These are phyloP conservation scores for Rhogogaster chlorosoma DNA, from an alignment of 2,888 invertebrate genomes.

Conservation along the genomic window DNA sequence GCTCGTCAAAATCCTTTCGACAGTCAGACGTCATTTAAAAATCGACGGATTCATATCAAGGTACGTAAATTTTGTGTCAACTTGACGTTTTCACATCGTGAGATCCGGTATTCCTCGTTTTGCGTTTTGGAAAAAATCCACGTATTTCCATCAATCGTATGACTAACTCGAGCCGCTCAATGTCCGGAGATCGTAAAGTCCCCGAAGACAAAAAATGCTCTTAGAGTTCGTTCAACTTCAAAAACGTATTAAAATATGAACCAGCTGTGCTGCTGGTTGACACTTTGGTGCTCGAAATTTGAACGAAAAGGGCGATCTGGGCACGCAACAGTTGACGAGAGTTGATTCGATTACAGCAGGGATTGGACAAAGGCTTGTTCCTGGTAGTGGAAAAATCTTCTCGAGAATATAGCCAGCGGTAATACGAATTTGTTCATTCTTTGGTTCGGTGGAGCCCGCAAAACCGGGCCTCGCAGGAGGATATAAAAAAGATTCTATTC, in stretches of 20 bases:
- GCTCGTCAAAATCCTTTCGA: conserved; percentile 15
- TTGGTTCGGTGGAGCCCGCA: background rate
- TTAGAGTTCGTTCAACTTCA: background rate
- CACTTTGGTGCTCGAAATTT: background rate
- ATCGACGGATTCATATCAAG: background rate
- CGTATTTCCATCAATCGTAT: background rate
- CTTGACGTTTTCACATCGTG: background rate
- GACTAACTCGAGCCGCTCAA: background rate
- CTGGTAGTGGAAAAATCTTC: conserved; percentile 6
- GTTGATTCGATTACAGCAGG: conserved; percentile 23
- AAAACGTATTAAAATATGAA: background rate
- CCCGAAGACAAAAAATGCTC: background rate
- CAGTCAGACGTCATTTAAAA: background rate
- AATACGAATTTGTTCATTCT: background rate
- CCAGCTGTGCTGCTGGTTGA: background rate
- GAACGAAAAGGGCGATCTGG: conserved; percentile 11
- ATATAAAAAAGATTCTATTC: background rate
- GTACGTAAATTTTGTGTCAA: background rate
- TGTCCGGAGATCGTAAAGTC: background rate
- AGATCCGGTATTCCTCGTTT: background rate
- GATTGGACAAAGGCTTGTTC: conserved; percentile 29
- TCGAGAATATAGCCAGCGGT: background rate
- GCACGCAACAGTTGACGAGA: conserved; percentile 34
- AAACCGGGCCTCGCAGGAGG: background rate
- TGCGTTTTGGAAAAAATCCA: background rate